phyloP scores from a whole-genome alignment of 2,888 invertebrate genomes.

The Morpho helenor region DNA sequence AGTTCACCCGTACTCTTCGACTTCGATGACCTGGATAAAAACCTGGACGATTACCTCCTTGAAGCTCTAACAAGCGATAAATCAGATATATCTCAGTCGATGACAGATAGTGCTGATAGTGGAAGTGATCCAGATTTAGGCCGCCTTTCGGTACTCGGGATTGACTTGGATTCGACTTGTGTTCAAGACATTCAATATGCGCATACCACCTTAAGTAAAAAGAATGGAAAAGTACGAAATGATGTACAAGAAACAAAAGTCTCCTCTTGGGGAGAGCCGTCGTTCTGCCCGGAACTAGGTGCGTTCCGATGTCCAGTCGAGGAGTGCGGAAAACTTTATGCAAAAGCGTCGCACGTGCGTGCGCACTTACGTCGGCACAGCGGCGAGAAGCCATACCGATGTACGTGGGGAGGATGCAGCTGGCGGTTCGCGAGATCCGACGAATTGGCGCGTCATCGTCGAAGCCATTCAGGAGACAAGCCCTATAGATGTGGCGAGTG shows the following conservation, averaged over 20 bases:
- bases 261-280: slow-evolving; percentile 61
- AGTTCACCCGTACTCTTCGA: slow-evolving; percentile 53
- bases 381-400: slow-evolving; percentile 87
- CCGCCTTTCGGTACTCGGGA: slow-evolving; percentile 39
- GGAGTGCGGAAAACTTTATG: slow-evolving; percentile 89
- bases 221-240: slow-evolving; percentile 28
- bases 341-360: slow-evolving; percentile 93
- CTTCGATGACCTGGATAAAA: slow-evolving; percentile 57
- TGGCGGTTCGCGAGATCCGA: slow-evolving; percentile 97
- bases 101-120: slow-evolving; percentile 42
- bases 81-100: slow-evolving; percentile 47
- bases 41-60: slow-evolving; percentile 60
- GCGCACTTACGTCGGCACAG: slow-evolving; percentile 92
- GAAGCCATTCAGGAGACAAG: slow-evolving; percentile 97
- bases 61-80: slow-evolving; percentile 57
- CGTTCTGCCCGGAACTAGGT: slow-evolving; percentile 82
- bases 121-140: slow-evolving; percentile 37
- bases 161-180: slow-evolving; percentile 42
- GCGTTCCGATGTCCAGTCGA: slow-evolving; percentile 84
- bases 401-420: slow-evolving; percentile 88
- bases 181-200: slow-evolving; percentile 47
- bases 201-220: slow-evolving; percentile 32
- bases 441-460: slow-evolving; percentile 86
- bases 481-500: slow-evolving; percentile 95
- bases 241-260: slow-evolving; percentile 38